A percentile compares a stretch with the other conserved stretches of the same genome.
These are phyloP conservation scores for Sebastes vulpes DNA, from an alignment of 2,797 vertebrate genomes.

Conservation along the genomic window DNA sequence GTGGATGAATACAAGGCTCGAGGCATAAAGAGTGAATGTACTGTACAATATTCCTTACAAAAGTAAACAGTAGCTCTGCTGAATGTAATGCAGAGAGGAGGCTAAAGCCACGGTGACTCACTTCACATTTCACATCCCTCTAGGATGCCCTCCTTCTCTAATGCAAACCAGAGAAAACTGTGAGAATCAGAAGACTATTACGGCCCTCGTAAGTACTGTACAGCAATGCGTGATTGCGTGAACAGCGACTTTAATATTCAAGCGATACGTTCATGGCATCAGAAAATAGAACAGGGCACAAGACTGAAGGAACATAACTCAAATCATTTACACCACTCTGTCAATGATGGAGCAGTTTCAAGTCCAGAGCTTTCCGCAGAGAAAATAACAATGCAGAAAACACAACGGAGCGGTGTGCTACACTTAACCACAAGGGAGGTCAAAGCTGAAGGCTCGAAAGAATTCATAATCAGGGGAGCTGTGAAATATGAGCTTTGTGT, in stretches of 20 bases:
- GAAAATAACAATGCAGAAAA: constrained; percentile 69
- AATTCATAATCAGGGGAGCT: constrained; percentile 69
- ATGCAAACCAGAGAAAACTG: constrained; percentile 50
- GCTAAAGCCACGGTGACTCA: constrained; percentile 57
- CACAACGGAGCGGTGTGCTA: constrained; percentile 39
- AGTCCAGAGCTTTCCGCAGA: constrained; percentile 57
- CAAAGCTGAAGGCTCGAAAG: constrained; percentile 65
- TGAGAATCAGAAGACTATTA: constrained; percentile 36
- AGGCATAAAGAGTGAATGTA: constrained; percentile 53
- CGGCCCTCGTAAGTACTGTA: constrained; percentile 18
- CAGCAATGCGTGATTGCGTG: constrained; percentile 3
- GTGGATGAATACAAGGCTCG: constrained; percentile 54
- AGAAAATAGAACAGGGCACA: constrained; percentile 48
- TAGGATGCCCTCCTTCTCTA: constrained; percentile 37
- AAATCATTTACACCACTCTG: constrained; percentile 66
- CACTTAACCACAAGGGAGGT: constrained; percentile 73
- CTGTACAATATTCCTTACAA: constrained; percentile 56
- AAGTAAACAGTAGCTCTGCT: constrained; percentile 54
- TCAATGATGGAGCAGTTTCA: constrained; percentile 59
- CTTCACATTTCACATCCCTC: constrained; percentile 53
- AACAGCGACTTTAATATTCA: constrained; percentile 41
- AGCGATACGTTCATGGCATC: constrained; percentile 28
- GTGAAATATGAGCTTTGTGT: constrained; percentile 76
- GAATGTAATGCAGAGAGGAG: constrained; percentile 44
- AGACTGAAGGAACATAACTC: constrained; percentile 49